Evolutionary conservation across 2,888 invertebrate species (phyloP).

Genomic region (Macrophya annulata): DNA sequence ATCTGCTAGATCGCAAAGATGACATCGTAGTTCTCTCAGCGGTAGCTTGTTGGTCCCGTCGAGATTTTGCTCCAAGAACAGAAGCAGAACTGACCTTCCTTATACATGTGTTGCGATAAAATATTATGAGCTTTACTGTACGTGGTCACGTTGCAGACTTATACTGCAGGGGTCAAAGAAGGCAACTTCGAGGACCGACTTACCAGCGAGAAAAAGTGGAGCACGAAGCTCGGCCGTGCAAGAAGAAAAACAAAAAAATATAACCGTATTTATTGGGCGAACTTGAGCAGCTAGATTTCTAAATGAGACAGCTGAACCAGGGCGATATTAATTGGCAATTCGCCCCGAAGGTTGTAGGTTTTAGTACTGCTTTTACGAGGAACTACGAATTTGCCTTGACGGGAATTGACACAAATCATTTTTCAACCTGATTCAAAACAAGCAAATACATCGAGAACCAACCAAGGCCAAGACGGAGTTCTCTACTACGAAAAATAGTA

Average conservation of each 20-base stretch:
- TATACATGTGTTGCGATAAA: conserved; percentile 75
- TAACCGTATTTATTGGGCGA: conserved; percentile 21
- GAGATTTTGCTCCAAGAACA: conserved; percentile 66
- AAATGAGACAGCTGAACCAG: not conserved
- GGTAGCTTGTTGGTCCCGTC: conserved; percentile 57
- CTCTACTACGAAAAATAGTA: not conserved
- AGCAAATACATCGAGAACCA: not conserved
- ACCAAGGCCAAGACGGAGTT: conserved; percentile 1
- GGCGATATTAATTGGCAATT: conserved; percentile 22
- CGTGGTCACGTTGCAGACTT: conserved; percentile 68
- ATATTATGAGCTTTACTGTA: conserved; percentile 70
- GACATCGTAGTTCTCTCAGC: conserved; percentile 43
- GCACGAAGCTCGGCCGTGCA: conserved; percentile 38
- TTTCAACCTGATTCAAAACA: conserved; percentile 34
- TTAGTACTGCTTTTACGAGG: conserved; percentile 22
- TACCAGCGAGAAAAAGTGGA: conserved; percentile 42
- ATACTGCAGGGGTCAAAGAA: conserved; percentile 43
- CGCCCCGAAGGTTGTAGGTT: conserved; percentile 40
- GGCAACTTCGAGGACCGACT: conserved; percentile 31
- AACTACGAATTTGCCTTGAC: conserved; percentile 4
- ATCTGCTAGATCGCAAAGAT: conserved; percentile 27
- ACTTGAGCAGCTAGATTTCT: conserved; percentile 46
- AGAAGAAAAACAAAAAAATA: not conserved
- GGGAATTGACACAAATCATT: conserved; percentile 18
- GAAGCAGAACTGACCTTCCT: conserved; percentile 75